Conservation (phyloP, 2,888 invertebrate species). For the Sarcophaga rosellei region DNA sequence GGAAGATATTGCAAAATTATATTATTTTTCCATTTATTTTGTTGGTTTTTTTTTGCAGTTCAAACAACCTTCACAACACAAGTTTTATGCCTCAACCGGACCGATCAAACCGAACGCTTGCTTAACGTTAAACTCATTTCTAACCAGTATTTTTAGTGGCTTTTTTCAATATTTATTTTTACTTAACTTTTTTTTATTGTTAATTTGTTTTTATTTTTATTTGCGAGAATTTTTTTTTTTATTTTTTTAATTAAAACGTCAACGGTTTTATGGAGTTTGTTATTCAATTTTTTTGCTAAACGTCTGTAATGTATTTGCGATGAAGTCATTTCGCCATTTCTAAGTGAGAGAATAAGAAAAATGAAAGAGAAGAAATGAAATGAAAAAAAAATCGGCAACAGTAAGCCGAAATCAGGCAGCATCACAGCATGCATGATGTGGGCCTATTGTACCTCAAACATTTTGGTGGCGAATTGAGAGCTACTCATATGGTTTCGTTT, state of each 20-base stretch:
- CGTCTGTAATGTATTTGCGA: slow-evolving; percentile 27
- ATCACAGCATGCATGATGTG: not conserved
- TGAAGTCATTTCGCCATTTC: slow-evolving; percentile 38
- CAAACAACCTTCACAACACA: too few species aligned
- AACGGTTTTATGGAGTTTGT: not conserved
- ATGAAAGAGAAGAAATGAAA: not conserved
- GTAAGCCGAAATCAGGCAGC: slow-evolving; percentile 18
- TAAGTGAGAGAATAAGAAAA: not conserved
- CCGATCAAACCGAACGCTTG: too few species aligned
- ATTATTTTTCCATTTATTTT: too few species aligned
- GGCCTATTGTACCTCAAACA: not conserved
- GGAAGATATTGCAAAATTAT: too few species aligned
- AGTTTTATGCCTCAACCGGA: too few species aligned
- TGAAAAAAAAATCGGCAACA: slow-evolving; percentile 18
- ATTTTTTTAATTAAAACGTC: slow-evolving; percentile 30
- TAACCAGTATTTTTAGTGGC: not conserved
- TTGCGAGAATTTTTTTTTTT: not conserved
- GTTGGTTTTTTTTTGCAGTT: too few species aligned
- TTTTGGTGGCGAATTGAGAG: not conserved
- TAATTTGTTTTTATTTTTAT: not conserved
- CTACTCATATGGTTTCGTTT: not conserved
- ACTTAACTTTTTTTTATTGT: not conserved
- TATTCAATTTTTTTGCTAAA: not conserved
- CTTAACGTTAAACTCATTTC: not conserved
- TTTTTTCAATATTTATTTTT: not conserved